Percentiles rank a stretch among this genome's conserved stretches.
These are phyloP conservation scores for Toxotes lorentzi DNA, from an alignment of 2,797 vertebrate genomes.

Conservation along the genomic window DNA sequence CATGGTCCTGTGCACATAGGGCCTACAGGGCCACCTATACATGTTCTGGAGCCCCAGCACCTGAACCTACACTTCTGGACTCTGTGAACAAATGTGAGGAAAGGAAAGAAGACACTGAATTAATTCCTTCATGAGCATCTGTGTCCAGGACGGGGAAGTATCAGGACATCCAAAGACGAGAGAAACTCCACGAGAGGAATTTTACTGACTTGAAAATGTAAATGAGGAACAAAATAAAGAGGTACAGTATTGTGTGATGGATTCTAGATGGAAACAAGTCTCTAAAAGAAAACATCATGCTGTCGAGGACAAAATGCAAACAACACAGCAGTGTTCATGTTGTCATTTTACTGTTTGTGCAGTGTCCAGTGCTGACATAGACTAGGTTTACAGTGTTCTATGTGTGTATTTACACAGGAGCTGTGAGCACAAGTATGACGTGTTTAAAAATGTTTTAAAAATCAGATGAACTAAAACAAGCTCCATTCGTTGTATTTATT, in stretches of 20 bases:
- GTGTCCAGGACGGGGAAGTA: slow-evolving; percentile 48
- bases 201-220: slow-evolving; percentile 49
- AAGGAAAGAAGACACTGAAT: slow-evolving; percentile 8
- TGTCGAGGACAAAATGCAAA: slow-evolving; percentile 43
- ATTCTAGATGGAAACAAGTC: slow-evolving; percentile 10
- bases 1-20: slow-evolving; percentile 67
- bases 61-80: slow-evolving; percentile 92
- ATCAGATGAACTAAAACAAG: not conserved
- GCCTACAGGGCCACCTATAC: slow-evolving; percentile 79
- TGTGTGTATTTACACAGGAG: slow-evolving; percentile 39
- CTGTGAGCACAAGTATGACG: slow-evolving; percentile 22
- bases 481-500: not conserved
- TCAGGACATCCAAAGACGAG: slow-evolving; percentile 43
- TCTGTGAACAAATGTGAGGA: slow-evolving; percentile 82
- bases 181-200: slow-evolving; percentile 28
- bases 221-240: slow-evolving; percentile 34
- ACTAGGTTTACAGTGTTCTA: slow-evolving; percentile 61
- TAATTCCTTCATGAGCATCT: not conserved
- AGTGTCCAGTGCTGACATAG: slow-evolving; percentile 64
- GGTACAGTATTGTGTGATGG: slow-evolving; percentile 53
- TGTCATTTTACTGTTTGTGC: slow-evolving; percentile 55
- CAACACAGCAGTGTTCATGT: slow-evolving; percentile 32
- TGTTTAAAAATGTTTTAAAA: slow-evolving; percentile 30
- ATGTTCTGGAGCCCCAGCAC: slow-evolving; percentile 87
- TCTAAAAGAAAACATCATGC: slow-evolving; percentile 9